phyloP scores from a whole-genome alignment of 1,140 invertebrate species.

The Lucilia cuprina region DNA sequence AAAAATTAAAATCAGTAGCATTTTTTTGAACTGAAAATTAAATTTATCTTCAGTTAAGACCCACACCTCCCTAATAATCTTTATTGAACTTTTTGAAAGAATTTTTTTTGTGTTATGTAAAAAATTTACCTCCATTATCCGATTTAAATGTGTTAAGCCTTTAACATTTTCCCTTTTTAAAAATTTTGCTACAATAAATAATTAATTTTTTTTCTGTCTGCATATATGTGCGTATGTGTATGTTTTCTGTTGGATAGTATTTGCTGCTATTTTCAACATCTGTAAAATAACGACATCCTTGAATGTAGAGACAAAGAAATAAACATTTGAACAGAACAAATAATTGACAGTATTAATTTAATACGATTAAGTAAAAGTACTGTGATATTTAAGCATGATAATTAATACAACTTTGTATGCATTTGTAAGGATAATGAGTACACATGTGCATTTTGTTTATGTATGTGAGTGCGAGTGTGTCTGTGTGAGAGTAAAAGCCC shows the following conservation, averaged over 20 bases:
- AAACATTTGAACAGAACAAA: neutral
- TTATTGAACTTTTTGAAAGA: too few relatives aligned
- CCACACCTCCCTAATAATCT: too few relatives aligned
- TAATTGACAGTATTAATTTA: neutral
- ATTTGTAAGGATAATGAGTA: neutral
- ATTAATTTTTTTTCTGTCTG: neutral
- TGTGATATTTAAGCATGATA: neutral
- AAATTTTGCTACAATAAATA: neutral
- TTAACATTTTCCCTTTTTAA: neutral
- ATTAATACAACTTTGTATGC: neutral
- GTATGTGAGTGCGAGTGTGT: too few relatives aligned
- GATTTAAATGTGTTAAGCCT: neutral
- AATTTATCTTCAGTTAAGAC: too few relatives aligned
- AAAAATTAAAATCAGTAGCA: too few relatives aligned
- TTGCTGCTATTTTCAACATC: neutral
- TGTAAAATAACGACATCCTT: neutral
- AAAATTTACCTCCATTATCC: neutral
- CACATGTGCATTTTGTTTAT: too few relatives aligned
- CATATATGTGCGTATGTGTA: neutral
- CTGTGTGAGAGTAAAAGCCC: too few relatives aligned
- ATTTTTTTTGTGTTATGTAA: too few relatives aligned
- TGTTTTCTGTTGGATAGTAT: neutral
- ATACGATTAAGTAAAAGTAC: slow-evolving; percentile 2
- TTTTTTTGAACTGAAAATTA: too few relatives aligned
- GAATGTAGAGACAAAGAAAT: neutral